Conservation (phyloP, 2,113 vertebrate species). For the Platichthys stellatus region DNA sequence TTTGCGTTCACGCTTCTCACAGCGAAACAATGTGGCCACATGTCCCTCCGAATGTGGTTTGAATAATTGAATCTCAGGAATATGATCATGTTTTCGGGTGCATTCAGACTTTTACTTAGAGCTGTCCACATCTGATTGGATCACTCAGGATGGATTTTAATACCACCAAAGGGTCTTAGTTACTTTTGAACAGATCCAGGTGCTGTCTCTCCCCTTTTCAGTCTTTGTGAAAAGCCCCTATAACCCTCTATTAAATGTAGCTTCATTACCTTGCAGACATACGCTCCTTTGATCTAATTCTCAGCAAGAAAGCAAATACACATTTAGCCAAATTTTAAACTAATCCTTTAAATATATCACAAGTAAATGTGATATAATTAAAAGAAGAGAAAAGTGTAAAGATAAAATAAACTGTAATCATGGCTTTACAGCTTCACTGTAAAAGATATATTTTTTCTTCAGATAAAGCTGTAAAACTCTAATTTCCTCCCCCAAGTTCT, state of each 20-base stretch:
- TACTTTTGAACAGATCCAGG: too few relatives aligned
- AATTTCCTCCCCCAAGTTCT: slow-evolving; percentile 26
- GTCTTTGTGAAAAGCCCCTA: too few relatives aligned
- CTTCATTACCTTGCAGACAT: neutral
- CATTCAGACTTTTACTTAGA: too few relatives aligned
- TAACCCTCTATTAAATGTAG: neutral
- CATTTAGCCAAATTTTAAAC: slow-evolving; percentile 10
- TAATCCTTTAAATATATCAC: neutral
- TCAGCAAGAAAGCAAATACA: slow-evolving; percentile 16
- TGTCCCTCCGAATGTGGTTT: too few relatives aligned
- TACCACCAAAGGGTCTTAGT: too few relatives aligned
- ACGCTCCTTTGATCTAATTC: neutral
- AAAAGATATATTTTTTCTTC: neutral
- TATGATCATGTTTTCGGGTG: too few relatives aligned
- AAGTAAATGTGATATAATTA: neutral
- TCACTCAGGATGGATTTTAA: too few relatives aligned
- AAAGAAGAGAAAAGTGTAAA: neutral
- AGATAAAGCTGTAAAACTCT: slow-evolving; percentile 40
- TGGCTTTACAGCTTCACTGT: neutral
- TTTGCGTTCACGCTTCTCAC: too few relatives aligned
- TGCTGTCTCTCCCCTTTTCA: too few relatives aligned
- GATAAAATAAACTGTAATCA: neutral
- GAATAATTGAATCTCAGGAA: too few relatives aligned
- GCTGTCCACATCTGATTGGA: too few relatives aligned
- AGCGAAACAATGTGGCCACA: too few relatives aligned